These are phyloP conservation scores for Rana temporaria DNA, from an alignment of 2,113 vertebrate genomes.

Conservation along the genomic window DNA sequence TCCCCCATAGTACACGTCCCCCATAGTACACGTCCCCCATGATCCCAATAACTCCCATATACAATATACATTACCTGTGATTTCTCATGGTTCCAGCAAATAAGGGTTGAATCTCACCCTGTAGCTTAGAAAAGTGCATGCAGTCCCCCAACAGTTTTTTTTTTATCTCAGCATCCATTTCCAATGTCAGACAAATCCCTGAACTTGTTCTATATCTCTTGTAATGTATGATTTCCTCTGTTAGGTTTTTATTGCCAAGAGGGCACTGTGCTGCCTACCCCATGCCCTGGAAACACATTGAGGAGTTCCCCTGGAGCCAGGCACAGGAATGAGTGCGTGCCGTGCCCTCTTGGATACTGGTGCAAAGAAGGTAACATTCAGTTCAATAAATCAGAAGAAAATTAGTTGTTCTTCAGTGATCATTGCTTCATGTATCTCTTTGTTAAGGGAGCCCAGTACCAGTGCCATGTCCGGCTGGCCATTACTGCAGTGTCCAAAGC, in stretches of 20 bases:
- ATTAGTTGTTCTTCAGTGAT: too few species aligned
- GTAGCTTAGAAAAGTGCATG: too few species aligned
- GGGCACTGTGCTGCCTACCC: constrained; percentile 73
- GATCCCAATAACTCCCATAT: too few species aligned
- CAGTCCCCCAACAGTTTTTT: too few species aligned
- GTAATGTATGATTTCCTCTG: not conserved
- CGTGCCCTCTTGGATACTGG: constrained; percentile 83
- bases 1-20: too few species aligned
- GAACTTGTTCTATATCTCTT: too few species aligned
- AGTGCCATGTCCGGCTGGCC: constrained; percentile 76
- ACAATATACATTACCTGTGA: too few species aligned
- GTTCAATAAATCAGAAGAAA: not conserved
- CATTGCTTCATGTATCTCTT: not conserved
- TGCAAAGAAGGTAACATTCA: constrained; percentile 78
- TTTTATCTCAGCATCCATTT: too few species aligned
- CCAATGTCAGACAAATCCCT: too few species aligned
- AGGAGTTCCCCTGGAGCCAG: constrained; percentile 72
- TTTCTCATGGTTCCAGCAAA: too few species aligned
- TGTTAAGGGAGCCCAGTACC: constrained; percentile 73
- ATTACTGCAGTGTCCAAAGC: constrained; percentile 81
- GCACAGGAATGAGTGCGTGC: constrained; percentile 77
- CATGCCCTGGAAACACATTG: constrained; percentile 82
- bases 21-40: too few species aligned
- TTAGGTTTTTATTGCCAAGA: constrained; percentile 87
- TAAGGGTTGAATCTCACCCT: too few species aligned